A percentile compares a stretch with the other conserved stretches of the same genome.
phyloP scores from a whole-genome alignment of 2,888 invertebrate genomes.

The Ophion slaviceki region DNA sequence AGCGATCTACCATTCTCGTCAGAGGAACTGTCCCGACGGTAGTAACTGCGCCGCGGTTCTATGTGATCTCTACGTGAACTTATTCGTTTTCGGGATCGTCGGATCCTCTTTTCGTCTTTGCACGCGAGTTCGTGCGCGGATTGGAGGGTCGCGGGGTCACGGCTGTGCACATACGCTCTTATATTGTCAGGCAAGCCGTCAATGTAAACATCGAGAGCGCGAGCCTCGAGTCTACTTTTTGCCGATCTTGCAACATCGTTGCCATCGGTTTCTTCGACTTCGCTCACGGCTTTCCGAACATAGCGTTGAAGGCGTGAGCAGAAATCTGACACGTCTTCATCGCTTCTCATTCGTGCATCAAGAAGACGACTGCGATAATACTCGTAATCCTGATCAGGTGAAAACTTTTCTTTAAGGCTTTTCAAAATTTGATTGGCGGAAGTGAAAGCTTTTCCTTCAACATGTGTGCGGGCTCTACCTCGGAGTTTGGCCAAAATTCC shows the following conservation, averaged over 20 bases:
- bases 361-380: constrained; percentile 5
- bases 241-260: not conserved
- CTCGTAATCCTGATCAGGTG: constrained; percentile 4
- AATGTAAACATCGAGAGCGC: constrained; percentile 67
- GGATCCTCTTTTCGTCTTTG: not conserved
- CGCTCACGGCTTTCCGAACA: not conserved
- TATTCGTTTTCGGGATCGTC: not conserved
- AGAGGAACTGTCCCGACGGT: not conserved
- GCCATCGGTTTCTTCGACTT: constrained; percentile 1
- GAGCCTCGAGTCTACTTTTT: not conserved
- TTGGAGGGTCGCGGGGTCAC: not conserved
- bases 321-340: constrained; percentile 1
- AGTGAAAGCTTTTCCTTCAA: too few relatives aligned
- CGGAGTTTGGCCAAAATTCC: too few relatives aligned
- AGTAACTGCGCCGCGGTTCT: not conserved
- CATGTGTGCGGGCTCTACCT: too few relatives aligned
- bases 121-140: not conserved
- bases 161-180: constrained; percentile 1
- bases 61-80: not conserved
- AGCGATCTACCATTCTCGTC: not conserved
- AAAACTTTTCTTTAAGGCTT: too few relatives aligned
- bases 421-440: too few relatives aligned
- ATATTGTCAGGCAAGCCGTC: constrained; percentile 73
- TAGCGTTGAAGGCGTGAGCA: not conserved
- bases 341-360: not conserved